A percentile compares a stretch with the other conserved stretches of the same genome.
These are phyloP conservation scores for Uloborus plumipes DNA, from an alignment of 2,888 invertebrate genomes.

Conservation along the genomic window DNA sequence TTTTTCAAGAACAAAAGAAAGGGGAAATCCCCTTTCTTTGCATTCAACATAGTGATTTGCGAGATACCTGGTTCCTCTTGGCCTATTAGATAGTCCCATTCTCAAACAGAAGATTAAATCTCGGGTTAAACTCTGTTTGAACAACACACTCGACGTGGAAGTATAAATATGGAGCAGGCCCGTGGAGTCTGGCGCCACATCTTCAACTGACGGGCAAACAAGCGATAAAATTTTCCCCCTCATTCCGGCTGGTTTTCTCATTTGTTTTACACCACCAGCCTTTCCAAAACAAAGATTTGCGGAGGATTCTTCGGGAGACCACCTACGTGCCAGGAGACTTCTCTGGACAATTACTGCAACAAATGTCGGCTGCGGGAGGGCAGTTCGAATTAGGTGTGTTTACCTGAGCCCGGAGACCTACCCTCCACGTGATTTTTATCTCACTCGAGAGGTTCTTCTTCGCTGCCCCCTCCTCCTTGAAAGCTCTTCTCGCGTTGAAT, in stretches of 20 bases:
- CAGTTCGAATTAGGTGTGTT: constrained; percentile 57
- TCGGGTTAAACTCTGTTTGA: constrained; percentile 39
- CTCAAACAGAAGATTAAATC: constrained; percentile 52
- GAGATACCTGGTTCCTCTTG: too few species aligned
- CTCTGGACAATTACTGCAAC: constrained; percentile 61
- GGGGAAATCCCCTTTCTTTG: too few species aligned
- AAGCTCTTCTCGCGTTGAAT: constrained; percentile 40
- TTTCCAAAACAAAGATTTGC: constrained; percentile 42
- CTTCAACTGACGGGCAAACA: constrained; percentile 39
- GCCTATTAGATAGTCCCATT: too few species aligned
- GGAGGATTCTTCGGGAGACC: constrained; percentile 27
- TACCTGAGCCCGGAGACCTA: constrained; percentile 39
- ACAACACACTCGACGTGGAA: constrained; percentile 43
- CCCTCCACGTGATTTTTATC: constrained; percentile 45
- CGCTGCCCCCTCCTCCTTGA: constrained; percentile 13
- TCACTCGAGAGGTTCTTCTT: constrained; percentile 20
- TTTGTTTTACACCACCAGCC: constrained; percentile 60
- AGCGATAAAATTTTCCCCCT: constrained; percentile 43
- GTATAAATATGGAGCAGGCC: constrained; percentile 58
- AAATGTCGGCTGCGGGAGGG: constrained; percentile 59
- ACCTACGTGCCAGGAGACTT: constrained; percentile 42
- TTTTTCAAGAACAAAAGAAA: too few species aligned
- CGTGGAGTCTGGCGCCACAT: constrained; percentile 49
- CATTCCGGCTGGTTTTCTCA: constrained; percentile 24
- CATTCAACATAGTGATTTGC: too few species aligned